Evolutionary conservation across 2,888 invertebrate species (phyloP).

Genomic region (Tachina lurida): DNA sequence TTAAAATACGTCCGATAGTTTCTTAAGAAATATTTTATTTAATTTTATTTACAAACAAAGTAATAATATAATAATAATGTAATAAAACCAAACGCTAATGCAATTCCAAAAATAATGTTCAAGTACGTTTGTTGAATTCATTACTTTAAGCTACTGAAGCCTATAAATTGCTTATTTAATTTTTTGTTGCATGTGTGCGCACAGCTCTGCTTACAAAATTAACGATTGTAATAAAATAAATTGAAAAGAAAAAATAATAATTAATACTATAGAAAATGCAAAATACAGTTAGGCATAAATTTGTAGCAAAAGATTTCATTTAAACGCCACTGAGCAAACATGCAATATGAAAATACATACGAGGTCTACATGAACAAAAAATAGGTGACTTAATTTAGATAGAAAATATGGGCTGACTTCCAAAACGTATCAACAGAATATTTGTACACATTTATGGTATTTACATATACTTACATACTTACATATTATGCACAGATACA

Average conservation of each 20-base stretch:
- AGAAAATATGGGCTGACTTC: too few species aligned
- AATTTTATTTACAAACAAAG: too few species aligned
- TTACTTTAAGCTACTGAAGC: neutral
- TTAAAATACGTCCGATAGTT: too few species aligned
- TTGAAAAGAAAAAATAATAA: neutral
- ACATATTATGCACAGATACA: too few species aligned
- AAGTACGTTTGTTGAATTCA: neutral
- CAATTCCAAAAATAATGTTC: neutral
- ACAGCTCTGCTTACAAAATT: slow-evolving; percentile 28
- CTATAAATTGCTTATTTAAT: neutral
- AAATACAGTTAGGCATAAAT: slow-evolving; percentile 40
- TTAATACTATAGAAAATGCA: neutral
- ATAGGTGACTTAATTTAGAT: too few species aligned
- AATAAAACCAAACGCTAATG: neutral
- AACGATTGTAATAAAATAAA: slow-evolving; percentile 25
- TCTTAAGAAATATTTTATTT: too few species aligned
- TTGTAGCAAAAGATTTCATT: slow-evolving; percentile 1
- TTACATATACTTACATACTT: too few species aligned
- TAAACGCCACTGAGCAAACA: slow-evolving; percentile 48
- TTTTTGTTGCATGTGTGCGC: slow-evolving; percentile 18
- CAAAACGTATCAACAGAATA: too few species aligned
- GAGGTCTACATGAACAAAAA: neutral
- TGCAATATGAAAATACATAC: slow-evolving; percentile 39
- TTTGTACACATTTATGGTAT: too few species aligned
- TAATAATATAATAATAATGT: too few species aligned